Evolutionary conservation across 1,140 invertebrate species (phyloP), one percentile per base, ranked within the genome.

Genomic region (Psilanteris sp.): DNA sequence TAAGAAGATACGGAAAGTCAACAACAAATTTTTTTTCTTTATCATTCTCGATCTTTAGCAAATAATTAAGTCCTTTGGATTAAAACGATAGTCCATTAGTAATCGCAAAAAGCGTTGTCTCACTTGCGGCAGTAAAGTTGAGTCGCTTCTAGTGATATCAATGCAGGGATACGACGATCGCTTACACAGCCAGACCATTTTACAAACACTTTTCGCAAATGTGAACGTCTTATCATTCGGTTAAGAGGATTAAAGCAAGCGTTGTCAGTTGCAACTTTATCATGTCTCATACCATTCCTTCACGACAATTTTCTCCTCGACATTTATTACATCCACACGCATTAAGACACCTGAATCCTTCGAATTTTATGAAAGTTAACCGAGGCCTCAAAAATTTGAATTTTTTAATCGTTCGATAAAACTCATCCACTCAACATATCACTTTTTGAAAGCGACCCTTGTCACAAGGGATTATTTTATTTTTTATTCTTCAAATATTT

Each of bases 181-280:
- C 16, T 27, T 29, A 14, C 22, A 32, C 31, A 20, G 4, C 5
- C 11, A 22, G 7, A 13, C 62, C 22, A 67, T 55, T 48, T 43
- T 20, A 10, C 37, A 36, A 24, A 7, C 24, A 26, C 16, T 67
- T 57, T 77, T 54, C 55, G 34, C 57, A 29, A 55, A 54, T 24
- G 27, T 22, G 15, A 29, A 3, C 55, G 20, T 39, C 36, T 62
- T 62, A 59, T 54, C 55, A 41, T 22, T 15, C 11, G 24, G 10
- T 37, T 80, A 84, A 84, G 81, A 71, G 83, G 81, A 82, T 85
- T 85, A 84, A 52, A 32, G 15, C 6, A 43, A 46, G 20, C 54
- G 55, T 29, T 62, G 70, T 61, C 55, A 79, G 77, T 72, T 32
- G 70, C 50, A 44, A 75, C 73, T 77, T 82, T 79, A 79, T 79